Conservation (phyloP, 2,888 invertebrate genomes). For the Pardosa pseudoannulata region DNA sequence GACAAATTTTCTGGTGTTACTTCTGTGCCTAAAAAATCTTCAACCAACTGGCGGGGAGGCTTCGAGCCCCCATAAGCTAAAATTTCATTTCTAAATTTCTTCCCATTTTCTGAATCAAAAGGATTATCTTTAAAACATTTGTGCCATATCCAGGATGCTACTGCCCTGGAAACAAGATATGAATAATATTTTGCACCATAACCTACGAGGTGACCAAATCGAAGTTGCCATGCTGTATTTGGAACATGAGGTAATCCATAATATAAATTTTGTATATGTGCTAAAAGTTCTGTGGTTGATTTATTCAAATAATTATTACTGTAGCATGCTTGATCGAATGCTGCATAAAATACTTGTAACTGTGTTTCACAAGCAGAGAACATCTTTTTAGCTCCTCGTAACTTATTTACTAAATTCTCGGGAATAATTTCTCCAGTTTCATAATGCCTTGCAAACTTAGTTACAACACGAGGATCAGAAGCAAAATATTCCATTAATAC, state of each 20-base stretch:
- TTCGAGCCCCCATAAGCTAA: constrained; percentile 92
- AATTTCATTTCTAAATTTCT: constrained; percentile 86
- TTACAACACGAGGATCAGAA: constrained; percentile 88
- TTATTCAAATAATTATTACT: constrained; percentile 80
- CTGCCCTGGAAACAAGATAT: constrained; percentile 94
- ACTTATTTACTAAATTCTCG: constrained; percentile 85
- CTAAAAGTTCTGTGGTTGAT: constrained; percentile 85
- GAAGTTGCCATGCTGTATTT: constrained; percentile 95
- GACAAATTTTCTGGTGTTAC: constrained; percentile 63
- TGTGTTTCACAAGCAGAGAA: constrained; percentile 94
- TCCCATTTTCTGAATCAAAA: constrained; percentile 85
- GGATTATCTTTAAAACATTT: constrained; percentile 88
- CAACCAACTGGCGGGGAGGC: constrained; percentile 86
- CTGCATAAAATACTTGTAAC: constrained; percentile 92
- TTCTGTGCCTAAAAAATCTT: constrained; percentile 56
- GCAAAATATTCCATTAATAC: constrained; percentile 99
- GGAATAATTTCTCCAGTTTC: constrained; percentile 91
- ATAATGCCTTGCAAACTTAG: constrained; percentile 92
- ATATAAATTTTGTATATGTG: constrained; percentile 87
- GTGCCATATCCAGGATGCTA: constrained; percentile 96
- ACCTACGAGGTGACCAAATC: constrained; percentile 97
- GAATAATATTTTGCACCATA: constrained; percentile 99
- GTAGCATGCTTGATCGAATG: constrained; percentile 93
- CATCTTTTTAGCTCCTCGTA: constrained; percentile 90
- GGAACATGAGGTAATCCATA: constrained; percentile 91